Conservation (phyloP, 1,140 invertebrate species). For the Hyles vespertilio region DNA sequence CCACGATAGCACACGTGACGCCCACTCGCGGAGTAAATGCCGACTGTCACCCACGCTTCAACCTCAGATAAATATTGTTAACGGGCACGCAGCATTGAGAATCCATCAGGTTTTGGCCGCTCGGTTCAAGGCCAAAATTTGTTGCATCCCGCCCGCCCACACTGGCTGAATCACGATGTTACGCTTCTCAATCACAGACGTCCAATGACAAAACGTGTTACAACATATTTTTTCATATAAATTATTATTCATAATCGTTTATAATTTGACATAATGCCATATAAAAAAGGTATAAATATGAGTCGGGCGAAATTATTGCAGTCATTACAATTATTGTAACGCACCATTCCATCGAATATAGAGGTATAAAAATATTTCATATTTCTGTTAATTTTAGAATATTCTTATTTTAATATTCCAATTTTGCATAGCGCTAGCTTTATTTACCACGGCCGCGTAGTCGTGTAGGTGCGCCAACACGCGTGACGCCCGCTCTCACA, state of each 20-base stretch:
- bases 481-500: slow-evolving; percentile 56
- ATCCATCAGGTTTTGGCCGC: slow-evolving; percentile 7
- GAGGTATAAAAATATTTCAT: slow-evolving; percentile 19
- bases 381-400: slow-evolving; percentile 29
- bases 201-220: slow-evolving; percentile 39
- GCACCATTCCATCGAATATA: slow-evolving; percentile 2
- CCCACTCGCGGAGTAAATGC: too few relatives aligned
- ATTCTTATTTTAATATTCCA: slow-evolving; percentile 45
- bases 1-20: too few relatives aligned
- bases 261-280: too few relatives aligned
- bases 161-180: slow-evolving; percentile 43
- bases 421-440: slow-evolving; percentile 58
- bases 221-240: too few relatives aligned
- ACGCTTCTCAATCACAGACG: slow-evolving; percentile 36
- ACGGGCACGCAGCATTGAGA: slow-evolving; percentile 11
- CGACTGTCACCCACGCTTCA: slow-evolving; percentile 25
- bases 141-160: slow-evolving; percentile 52
- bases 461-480: slow-evolving; percentile 62
- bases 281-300: too few relatives aligned
- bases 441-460: slow-evolving; percentile 48
- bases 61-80: slow-evolving; percentile 3
- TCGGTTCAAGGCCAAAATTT: slow-evolving; percentile 46
- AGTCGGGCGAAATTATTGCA: too few relatives aligned
- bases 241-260: too few relatives aligned
- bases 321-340: not conserved